phyloP scores from a whole-genome alignment of 1,140 invertebrate genomes.

The Trichonephila inaurata region DNA sequence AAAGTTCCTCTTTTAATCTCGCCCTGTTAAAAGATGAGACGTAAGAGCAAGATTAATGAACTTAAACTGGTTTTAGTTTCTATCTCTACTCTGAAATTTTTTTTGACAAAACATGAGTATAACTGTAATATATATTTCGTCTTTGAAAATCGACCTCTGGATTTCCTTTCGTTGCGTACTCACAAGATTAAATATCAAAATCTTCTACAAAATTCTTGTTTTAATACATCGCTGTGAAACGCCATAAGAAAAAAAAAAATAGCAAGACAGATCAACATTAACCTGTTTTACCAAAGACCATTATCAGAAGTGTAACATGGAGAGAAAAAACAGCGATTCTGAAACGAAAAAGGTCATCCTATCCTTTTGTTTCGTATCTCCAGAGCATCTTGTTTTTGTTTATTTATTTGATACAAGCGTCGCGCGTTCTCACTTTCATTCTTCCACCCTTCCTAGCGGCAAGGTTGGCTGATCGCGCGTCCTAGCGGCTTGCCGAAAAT shows the following conservation, averaged over 20 bases:
- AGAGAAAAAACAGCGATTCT: background rate
- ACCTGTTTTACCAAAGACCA: background rate
- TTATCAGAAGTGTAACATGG: background rate
- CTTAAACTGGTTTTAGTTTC: too few relatives aligned
- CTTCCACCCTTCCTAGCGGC: slow-evolving; percentile 29
- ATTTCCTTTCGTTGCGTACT: background rate
- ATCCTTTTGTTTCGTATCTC: slow-evolving; percentile 16
- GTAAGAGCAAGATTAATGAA: too few relatives aligned
- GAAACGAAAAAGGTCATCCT: slow-evolving; percentile 1
- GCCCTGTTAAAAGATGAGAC: too few relatives aligned
- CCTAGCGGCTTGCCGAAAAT: background rate
- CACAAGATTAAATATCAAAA: background rate
- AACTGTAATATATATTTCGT: too few relatives aligned
- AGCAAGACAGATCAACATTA: background rate
- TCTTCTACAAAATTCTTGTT: background rate
- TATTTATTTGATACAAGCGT: background rate
- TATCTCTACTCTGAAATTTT: too few relatives aligned
- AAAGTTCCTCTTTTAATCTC: too few relatives aligned
- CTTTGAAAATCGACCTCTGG: too few relatives aligned
- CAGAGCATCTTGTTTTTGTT: slow-evolving; percentile 38
- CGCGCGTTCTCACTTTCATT: slow-evolving; percentile 43
- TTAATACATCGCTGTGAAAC: background rate
- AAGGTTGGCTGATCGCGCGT: slow-evolving; percentile 33
- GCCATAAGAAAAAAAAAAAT: background rate
- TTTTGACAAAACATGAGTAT: too few relatives aligned